A percentile compares a stretch with the other conserved stretches of the same genome.
Conservation (phyloP, 2,888 invertebrate species). For the Brachycybe producta region DNA sequence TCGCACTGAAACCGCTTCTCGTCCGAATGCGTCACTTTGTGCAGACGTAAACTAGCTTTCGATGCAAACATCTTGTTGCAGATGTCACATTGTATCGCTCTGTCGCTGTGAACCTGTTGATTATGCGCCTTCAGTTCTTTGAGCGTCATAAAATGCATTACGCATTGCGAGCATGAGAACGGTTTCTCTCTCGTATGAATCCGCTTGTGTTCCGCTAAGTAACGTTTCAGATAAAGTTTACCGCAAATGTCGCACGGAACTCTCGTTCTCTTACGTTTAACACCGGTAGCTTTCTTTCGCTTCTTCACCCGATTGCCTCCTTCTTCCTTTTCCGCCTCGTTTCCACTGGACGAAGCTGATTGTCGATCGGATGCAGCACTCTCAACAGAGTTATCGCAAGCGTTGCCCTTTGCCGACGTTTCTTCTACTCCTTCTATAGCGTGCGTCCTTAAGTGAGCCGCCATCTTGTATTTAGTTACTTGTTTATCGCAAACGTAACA, state of each 20-base stretch:
- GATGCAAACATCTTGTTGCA: constrained; percentile 7
- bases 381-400: no score
- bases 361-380: no score
- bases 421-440: no score
- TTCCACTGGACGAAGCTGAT: no score
- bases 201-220: constrained; percentile 9
- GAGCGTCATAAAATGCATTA: neutral
- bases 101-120: constrained; percentile 4
- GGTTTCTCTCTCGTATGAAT: constrained; percentile 7
- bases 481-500: no score
- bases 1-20: constrained; percentile 12
- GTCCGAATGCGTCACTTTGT: constrained; percentile 4
- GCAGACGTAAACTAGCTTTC: constrained; percentile 2
- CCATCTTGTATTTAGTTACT: no score
- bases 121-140: constrained; percentile 20
- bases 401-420: no score
- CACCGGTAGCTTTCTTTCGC: no score
- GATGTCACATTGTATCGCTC: constrained; percentile 6
- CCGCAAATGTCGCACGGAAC: constrained; percentile 9
- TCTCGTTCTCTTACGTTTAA: no score
- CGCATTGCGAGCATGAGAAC: neutral
- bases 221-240: neutral
- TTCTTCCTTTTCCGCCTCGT: no score
- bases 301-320: no score
- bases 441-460: no score